Conservation (phyloP, 2,888 invertebrate genomes). For the Andrena flavipes region DNA sequence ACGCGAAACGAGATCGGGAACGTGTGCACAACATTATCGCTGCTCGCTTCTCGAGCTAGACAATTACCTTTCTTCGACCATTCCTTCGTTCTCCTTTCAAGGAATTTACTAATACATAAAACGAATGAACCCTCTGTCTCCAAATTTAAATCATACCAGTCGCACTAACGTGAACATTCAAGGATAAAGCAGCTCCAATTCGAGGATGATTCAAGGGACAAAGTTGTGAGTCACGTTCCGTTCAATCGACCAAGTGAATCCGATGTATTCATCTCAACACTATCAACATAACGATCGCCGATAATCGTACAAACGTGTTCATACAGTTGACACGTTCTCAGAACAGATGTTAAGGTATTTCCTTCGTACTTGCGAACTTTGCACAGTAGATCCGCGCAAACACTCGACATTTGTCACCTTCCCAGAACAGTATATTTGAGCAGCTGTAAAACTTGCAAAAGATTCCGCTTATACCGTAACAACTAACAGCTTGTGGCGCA, state of each 20-base stretch:
- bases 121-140: neutral
- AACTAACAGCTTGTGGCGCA: neutral
- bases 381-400: neutral
- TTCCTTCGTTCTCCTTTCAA: neutral
- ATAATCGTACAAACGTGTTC: neutral
- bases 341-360: constrained; percentile 1
- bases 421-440: neutral
- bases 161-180: neutral
- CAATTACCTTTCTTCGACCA: constrained; percentile 8
- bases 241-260: constrained; percentile 24
- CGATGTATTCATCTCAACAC: constrained; percentile 7
- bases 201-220: constrained; percentile 13
- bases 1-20: constrained; percentile 24
- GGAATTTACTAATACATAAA: neutral
- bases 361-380: neutral
- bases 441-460: constrained; percentile 21
- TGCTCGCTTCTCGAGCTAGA: neutral
- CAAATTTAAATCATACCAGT: neutral
- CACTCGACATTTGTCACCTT: constrained; percentile 11
- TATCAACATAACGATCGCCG: neutral
- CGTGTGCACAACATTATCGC: neutral
- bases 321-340: neutral
- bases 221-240: constrained; percentile 15
- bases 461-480: neutral
- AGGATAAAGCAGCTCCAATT: neutral